phyloP scores from a whole-genome alignment of 1,140 invertebrate genomes.

The Chionoecetes opilio region DNA sequence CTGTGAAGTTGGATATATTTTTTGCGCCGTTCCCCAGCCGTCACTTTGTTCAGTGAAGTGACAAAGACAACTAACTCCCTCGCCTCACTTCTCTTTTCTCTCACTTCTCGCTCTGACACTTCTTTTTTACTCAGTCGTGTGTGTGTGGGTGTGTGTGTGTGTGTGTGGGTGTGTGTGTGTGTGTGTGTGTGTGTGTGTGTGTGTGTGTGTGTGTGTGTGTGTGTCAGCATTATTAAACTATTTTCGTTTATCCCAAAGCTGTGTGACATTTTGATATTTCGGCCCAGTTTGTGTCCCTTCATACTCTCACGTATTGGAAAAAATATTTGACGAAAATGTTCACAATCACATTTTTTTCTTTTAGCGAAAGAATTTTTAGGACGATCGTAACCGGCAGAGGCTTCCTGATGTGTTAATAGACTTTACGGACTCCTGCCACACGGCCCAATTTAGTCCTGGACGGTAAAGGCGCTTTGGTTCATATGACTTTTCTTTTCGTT shows the following conservation, averaged over 20 bases:
- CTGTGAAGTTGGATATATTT: too few relatives aligned
- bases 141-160: too few relatives aligned
- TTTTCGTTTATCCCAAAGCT: not conserved
- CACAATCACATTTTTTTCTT: slow-evolving; percentile 18
- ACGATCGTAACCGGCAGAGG: not conserved
- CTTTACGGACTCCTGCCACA: not conserved
- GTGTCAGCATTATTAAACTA: too few relatives aligned
- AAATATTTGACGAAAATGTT: slow-evolving; percentile 13
- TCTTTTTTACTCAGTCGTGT: too few relatives aligned
- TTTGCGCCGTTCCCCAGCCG: too few relatives aligned
- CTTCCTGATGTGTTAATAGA: slow-evolving; percentile 19
- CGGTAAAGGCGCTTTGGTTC: not conserved
- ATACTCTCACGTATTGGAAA: not conserved
- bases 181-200: too few relatives aligned
- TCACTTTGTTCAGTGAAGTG: too few relatives aligned
- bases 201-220: too few relatives aligned
- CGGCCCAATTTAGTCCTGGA: not conserved
- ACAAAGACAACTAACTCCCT: too few relatives aligned
- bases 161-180: too few relatives aligned
- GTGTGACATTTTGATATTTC: not conserved
- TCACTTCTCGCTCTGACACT: too few relatives aligned
- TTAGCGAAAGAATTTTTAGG: not conserved
- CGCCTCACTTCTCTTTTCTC: too few relatives aligned
- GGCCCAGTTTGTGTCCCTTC: not conserved
- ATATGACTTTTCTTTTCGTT: not conserved